Evolutionary conservation across 1,140 invertebrate species (phyloP), one percentile per base, ranked within the genome.

Genomic region (Rhagoletis pomonella): DNA sequence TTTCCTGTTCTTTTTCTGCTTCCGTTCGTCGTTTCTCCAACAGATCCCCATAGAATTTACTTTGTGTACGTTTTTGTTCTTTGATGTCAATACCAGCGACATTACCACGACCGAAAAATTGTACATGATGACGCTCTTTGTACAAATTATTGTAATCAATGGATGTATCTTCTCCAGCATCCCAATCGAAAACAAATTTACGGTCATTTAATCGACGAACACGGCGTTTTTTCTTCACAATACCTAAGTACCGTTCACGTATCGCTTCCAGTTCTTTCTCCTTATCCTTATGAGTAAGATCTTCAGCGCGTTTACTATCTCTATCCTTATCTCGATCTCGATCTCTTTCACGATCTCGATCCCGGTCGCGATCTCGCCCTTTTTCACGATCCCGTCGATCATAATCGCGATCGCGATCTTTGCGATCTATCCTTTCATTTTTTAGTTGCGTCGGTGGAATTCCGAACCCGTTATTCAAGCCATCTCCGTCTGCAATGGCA

Each of bases 181-280:
- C 99, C 99, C 99, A 99, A 94, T 99, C 99, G 94, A 99, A 99
- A 0, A 99, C 99, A 95, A 99, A 99, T 94, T 99, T 99, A 4
- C 99, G 94, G 91, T 99, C 99, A 94, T 99, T 99, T 4, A 99
- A 93, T 88, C 98, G 94, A 58, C 99, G 94, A 0, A 99, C 97
- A 65, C 98, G 94, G 6, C 98, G 95, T 91, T 99, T 99, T 91
- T 98, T 99, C 91, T 99, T 99, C 0, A 98, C 94, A 19, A 98
- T 95, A 9, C 98, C 98, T n/a, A 99, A 94, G 93, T 99, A 99
- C 9, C 98, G 95, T 92, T 99, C 98, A 89, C 97, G 97, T 73
- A 99, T 98, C 0, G 98, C 98, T 93, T 98, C 97, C 64, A 97
- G 95, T 94, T 98, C 98, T 88, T 97, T 96, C 93, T 98, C 97